Evolutionary conservation across 2,113 vertebrate species (phyloP), one percentile per base, ranked within the genome.

Genomic region (Beaufortia kweichowensis): DNA sequence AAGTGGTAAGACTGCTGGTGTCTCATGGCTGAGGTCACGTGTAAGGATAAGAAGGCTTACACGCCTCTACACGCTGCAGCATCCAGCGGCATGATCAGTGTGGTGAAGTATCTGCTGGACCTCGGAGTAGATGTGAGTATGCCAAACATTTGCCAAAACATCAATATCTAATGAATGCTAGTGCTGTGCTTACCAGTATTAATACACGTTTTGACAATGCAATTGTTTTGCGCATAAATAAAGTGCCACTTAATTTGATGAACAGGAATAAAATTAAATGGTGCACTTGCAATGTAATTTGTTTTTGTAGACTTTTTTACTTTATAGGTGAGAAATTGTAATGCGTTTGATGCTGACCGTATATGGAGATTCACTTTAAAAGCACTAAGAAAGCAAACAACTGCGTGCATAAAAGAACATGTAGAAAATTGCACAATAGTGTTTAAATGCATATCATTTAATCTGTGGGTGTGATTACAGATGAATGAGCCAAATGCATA

Each of bases 401-500:
- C 19, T 69, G 28, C 33, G 66, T 28, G 33, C 31, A 23, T 69
- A 5, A 68, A 48, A 14, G 21, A 55, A 15, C 5, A 4, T 17
- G 12, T 55, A 55, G 19, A 28, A 33, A 55, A 23, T 12, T 31
- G 19, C 19, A 31, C 4, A 8, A 4, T 4, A n/a, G 11, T 11
- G 4, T 17, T 21, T 68, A 53, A 31, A 68, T 55, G 31, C 6
- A 31, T 67, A 9, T 39, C 23, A 10, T 48, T 56, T 46, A 4
- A 26, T 19, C 7, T 59, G 1, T 60, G 19, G 3, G 5, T 76
- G 9, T 62, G 17, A 53, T 69, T 48, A 6, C 23, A 99, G 97
- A 99, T 98, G 89, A 97, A 98, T 15, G 97, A 99, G 85, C 94
- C 96, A 77, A 99, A 99, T 77, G 93, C 94, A 2, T 99, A 96